phyloP scores from a whole-genome alignment of 2,113 vertebrate species.

The Helogale parvula region DNA sequence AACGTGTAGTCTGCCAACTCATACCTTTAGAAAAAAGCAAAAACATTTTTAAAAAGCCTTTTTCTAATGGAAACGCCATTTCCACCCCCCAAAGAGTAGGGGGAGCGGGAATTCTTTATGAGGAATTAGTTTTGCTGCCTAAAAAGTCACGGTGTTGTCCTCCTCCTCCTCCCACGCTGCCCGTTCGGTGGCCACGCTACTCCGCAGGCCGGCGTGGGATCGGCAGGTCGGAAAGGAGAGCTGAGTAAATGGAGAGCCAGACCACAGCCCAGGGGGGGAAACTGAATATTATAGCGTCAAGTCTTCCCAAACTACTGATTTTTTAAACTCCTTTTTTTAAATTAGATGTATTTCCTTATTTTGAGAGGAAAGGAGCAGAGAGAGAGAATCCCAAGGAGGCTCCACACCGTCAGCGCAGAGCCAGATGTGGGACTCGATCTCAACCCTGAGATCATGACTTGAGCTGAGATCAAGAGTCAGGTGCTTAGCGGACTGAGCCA shows the following conservation, averaged over 20 bases:
- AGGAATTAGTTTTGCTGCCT: not conserved
- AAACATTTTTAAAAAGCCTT: not conserved
- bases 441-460: too few relatives aligned
- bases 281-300: rapidly evolving
- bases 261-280: rapidly evolving
- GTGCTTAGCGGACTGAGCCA: too few relatives aligned
- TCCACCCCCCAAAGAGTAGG: not conserved
- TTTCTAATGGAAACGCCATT: not conserved
- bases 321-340: too few relatives aligned
- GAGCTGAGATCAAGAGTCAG: too few relatives aligned
- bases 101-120: not conserved
- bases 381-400: too few relatives aligned
- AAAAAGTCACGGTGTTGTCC: not conserved
- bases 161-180: not conserved
- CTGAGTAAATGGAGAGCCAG: not conserved
- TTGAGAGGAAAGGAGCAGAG: too few relatives aligned
- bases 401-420: too few relatives aligned
- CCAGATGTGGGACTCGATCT: too few relatives aligned
- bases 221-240: too few relatives aligned
- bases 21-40: not conserved
- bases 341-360: too few relatives aligned
- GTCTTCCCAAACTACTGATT: not conserved
- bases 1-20: not conserved
- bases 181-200: rapidly evolving
- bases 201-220: too few relatives aligned